A percentile compares a stretch with the other conserved stretches of the same genome.
Conservation (phyloP, 1,140 invertebrate species). For the Wiebesia pumilae region DNA sequence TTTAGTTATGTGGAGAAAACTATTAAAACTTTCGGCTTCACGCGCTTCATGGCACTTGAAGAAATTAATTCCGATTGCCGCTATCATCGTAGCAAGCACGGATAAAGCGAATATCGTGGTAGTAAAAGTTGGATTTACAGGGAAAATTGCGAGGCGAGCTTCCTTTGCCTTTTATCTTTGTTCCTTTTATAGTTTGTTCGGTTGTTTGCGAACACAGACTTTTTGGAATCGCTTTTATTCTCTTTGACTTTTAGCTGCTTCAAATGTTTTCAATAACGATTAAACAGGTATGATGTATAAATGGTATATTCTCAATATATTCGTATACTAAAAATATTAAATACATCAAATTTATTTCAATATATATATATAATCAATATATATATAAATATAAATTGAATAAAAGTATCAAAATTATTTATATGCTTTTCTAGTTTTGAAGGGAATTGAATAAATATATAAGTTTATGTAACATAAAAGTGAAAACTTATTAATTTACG, state of each 20-base stretch:
- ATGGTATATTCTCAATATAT: neutral
- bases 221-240: conserved; percentile 9
- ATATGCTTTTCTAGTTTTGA: no score
- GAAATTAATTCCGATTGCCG: conserved; percentile 68
- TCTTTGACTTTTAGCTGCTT: neutral
- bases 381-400: no score
- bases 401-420: no score
- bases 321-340: neutral
- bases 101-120: conserved; percentile 47
- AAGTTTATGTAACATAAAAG: no score
- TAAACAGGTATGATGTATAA: neutral
- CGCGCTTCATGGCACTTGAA: conserved; percentile 59
- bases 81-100: conserved; percentile 55
- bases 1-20: conserved; percentile 60
- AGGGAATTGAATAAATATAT: no score
- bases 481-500: no score
- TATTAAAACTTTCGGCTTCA: conserved; percentile 63
- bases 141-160: conserved; percentile 35
- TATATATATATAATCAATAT: no score
- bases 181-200: conserved; percentile 10
- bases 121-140: conserved; percentile 44
- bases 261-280: neutral
- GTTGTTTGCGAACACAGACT: conserved; percentile 18
- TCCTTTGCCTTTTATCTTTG: conserved; percentile 3
- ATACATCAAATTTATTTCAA: no score